phyloP scores from a whole-genome alignment of 1,140 invertebrate genomes.

The Riptortus pedestris region DNA sequence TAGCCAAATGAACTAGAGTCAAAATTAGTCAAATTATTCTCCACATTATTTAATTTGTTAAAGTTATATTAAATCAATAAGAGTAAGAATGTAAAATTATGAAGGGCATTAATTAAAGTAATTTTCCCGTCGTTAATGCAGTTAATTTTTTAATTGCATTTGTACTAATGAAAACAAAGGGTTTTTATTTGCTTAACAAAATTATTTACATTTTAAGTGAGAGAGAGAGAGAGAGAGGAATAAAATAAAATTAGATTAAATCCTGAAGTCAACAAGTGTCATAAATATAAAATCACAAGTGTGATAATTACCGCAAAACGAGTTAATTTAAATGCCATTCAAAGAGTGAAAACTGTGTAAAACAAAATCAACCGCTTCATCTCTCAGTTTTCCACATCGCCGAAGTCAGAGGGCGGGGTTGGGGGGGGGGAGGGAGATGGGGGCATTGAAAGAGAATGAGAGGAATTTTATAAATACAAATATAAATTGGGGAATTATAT shows the following conservation, averaged over 20 bases:
- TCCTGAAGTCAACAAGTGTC: not conserved
- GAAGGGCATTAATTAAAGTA: too few species aligned
- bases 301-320: conserved; percentile 16
- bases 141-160: too few species aligned
- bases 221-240: not conserved
- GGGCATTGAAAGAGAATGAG: not conserved
- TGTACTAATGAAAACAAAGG: too few species aligned
- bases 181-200: too few species aligned
- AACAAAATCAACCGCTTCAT: not conserved
- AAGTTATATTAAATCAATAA: too few species aligned
- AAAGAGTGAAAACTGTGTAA: not conserved
- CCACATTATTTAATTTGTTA: too few species aligned
- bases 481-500: conserved; percentile 7
- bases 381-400: not conserved
- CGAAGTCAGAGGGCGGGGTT: not conserved
- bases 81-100: too few species aligned
- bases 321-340: conserved; percentile 17
- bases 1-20: too few species aligned
- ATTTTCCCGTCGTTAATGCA: too few species aligned
- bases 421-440: not conserved
- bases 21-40: too few species aligned
- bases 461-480: conserved; percentile 17
- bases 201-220: not conserved
- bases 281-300: conserved; percentile 19
- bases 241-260: conserved; percentile 1